A percentile compares a stretch with the other conserved stretches of the same genome.
Conservation (phyloP, 2,888 invertebrate species). For the Nephrocerus scutellatus region DNA sequence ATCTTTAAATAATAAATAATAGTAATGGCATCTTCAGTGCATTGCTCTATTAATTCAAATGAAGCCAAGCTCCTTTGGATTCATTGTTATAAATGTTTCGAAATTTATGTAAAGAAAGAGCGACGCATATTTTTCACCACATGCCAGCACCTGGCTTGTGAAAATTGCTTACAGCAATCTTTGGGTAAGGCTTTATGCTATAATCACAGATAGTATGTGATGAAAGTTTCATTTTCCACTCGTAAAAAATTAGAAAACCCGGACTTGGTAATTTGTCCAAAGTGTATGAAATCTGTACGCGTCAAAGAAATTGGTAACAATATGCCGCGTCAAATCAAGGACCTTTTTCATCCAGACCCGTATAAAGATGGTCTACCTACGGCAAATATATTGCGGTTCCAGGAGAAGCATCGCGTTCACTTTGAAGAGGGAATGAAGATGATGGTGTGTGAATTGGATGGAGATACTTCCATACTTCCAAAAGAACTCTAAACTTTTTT, state of each 20-base stretch:
- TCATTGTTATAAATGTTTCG: conserved; percentile 37
- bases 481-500: too few relatives aligned
- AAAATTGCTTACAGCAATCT: conserved; percentile 27
- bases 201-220: neutral
- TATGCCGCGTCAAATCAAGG: conserved; percentile 32
- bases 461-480: too few relatives aligned
- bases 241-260: neutral
- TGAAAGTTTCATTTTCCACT: neutral
- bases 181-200: neutral
- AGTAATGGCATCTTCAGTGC: too few relatives aligned
- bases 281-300: conserved; percentile 28
- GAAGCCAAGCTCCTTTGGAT: conserved; percentile 30
- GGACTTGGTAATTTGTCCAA: conserved; percentile 26
- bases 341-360: conserved; percentile 36
- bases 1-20: too few relatives aligned
- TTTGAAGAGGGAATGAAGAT: conserved; percentile 23
- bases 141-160: conserved; percentile 35
- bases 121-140: conserved; percentile 30
- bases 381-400: conserved; percentile 26
- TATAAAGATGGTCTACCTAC: conserved; percentile 26
- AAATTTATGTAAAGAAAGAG: conserved; percentile 24
- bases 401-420: conserved; percentile 25
- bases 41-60: too few relatives aligned
- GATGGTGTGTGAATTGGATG: conserved; percentile 24
- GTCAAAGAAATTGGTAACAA: conserved; percentile 31